Base-by-base conservation (phyloP, 2,888 invertebrate genomes). In the Heliconius sara region DNA sequence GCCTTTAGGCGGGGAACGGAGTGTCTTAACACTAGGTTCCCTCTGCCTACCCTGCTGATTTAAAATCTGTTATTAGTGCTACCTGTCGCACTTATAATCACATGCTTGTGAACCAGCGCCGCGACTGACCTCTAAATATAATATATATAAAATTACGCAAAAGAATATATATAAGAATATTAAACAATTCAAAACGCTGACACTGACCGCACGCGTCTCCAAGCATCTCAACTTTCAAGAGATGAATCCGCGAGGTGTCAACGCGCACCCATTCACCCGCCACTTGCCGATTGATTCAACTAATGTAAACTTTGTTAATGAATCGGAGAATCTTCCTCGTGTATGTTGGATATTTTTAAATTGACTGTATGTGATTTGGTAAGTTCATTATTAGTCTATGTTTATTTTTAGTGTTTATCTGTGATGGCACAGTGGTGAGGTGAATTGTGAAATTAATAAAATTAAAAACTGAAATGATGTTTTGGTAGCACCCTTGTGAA, bases 251-350 rank as follows among this genome's bases (percentile, higher is more conserved):
- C 70, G 70, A 25, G 60, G 82, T 87, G 86, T 86, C 88, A 84
- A 79, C 70, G 71, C 76, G 66, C 22, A 77, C 77, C 86, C 86
- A 87, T 89, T 89, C 84, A 86, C 67, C 79, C 85, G 88, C 85
- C 88, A 88, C 83, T 88, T 86, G 84, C 71, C 86, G 89, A 90
- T 91, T 90, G 91, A 91, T 91, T 89, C 89, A 87, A 87, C 87
- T 89, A 90, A 91, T 86, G 84, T 86, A 87, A 87, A 86, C 87
- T 83, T 84, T 83, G 83, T 83, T 88, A 86, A 85, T 85, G 85
- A 84, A 81, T 81, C 78, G 77, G 79, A 75, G 63, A 75, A 27
- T 65, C 43, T 43, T 75, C 75, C 27, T 78, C 78, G 78, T 79
- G 68, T 83, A 79, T 83, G 79, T 82, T 79, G 81, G 79, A 83